phyloP scores from a whole-genome alignment of 30 jellyfish, hydroid and myxozoan genomes.

The Rhopilema esculentum region DNA sequence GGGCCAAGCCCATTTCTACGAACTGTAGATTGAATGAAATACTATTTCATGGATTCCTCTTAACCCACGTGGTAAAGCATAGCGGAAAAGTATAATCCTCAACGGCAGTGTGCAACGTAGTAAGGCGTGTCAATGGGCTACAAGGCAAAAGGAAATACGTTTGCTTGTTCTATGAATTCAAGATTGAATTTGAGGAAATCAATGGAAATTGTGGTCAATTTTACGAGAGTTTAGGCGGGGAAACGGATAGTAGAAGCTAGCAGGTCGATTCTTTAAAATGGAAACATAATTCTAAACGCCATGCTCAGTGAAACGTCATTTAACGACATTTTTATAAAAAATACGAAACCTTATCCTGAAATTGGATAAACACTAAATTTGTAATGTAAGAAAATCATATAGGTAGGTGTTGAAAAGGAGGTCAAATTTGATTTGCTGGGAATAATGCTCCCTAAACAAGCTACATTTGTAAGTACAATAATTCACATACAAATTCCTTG shows the following conservation, averaged over 20 bases:
- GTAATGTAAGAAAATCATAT: too few species aligned
- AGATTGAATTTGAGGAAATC: background rate
- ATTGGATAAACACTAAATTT: too few species aligned
- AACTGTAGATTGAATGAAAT: conserved; percentile 32
- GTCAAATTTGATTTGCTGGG: too few species aligned
- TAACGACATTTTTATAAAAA: too few species aligned
- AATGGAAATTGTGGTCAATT: background rate
- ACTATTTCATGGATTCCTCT: background rate
- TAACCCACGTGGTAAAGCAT: background rate
- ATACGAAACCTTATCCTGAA: too few species aligned
- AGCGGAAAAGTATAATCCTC: background rate
- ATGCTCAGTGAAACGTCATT: too few species aligned
- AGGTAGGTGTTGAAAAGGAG: too few species aligned
- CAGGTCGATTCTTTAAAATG: background rate
- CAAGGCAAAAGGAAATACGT: background rate
- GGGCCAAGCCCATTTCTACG: conserved; percentile 42
- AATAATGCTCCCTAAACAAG: too few species aligned
- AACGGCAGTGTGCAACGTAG: background rate
- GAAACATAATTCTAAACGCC: background rate
- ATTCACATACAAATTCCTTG: too few species aligned
- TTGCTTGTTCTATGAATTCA: background rate
- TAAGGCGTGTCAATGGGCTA: background rate
- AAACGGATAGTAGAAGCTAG: background rate
- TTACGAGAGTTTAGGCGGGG: background rate
- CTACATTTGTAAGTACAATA: too few species aligned